Evolutionary conservation across 2,888 invertebrate genomes (phyloP).

Genomic region (Rhabditoides inermis): DNA sequence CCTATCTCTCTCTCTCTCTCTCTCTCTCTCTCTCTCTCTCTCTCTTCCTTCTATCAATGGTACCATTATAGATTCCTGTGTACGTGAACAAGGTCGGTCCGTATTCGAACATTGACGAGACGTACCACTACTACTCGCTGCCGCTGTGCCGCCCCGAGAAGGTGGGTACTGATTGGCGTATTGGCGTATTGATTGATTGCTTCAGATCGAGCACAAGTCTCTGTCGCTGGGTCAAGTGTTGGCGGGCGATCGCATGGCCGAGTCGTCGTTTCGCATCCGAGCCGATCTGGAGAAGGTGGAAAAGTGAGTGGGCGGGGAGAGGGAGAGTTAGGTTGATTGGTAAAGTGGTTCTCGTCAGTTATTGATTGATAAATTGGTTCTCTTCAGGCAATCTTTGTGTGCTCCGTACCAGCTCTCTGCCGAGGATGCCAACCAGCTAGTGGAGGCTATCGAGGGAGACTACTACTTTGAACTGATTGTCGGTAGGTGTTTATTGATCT

Average conservation of each 20-base stretch:
- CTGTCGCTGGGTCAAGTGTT: constrained; percentile 58
- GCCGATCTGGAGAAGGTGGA: constrained; percentile 41
- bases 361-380: too few relatives aligned
- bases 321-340: too few relatives aligned
- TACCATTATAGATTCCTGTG: too few relatives aligned
- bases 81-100: constrained; percentile 60
- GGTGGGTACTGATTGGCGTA: constrained; percentile 52
- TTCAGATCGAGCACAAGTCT: constrained; percentile 58
- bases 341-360: too few relatives aligned
- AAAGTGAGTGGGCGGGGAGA: too few relatives aligned
- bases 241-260: constrained; percentile 59
- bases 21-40: too few relatives aligned
- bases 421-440: constrained; percentile 54
- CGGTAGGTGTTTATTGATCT: constrained; percentile 47
- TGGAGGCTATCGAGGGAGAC: constrained; percentile 57
- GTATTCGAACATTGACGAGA: constrained; percentile 59
- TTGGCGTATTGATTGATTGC: constrained; percentile 8
- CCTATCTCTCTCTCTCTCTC: too few relatives aligned
- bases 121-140: constrained; percentile 58
- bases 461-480: constrained; percentile 59
- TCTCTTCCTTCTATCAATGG: too few relatives aligned
- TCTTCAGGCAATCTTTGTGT: constrained; percentile 53
- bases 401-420: constrained; percentile 48
- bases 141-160: constrained; percentile 58
- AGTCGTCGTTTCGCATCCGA: constrained; percentile 55